These are phyloP conservation scores for Drosophila chauvacae DNA, from an alignment of 1,140 invertebrate species.

Conservation along the genomic window DNA sequence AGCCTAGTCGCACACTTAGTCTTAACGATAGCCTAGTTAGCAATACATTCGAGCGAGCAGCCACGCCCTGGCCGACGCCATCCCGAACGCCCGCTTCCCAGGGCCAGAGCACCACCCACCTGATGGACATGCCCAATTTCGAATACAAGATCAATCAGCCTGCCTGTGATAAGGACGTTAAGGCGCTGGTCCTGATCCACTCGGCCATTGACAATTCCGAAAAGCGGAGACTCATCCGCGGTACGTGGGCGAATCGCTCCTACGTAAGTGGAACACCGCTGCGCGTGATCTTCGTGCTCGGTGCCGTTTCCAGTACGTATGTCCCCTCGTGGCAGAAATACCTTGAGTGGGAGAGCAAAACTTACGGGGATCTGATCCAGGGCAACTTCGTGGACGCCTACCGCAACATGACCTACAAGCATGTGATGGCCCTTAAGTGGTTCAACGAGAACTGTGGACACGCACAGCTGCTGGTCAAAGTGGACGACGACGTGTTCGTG, in stretches of 20 bases:
- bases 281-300: conserved; percentile 89
- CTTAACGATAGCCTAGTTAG: conserved; percentile 68
- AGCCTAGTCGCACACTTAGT: conserved; percentile 67
- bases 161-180: conserved; percentile 84
- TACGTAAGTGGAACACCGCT: conserved; percentile 71
- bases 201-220: conserved; percentile 88
- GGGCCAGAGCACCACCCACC: conserved; percentile 84
- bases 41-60: conserved; percentile 41
- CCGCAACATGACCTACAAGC: conserved; percentile 94
- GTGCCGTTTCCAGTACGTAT: conserved; percentile 84
- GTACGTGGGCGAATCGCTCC: conserved; percentile 87
- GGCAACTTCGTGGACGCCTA: conserved; percentile 92
- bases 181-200: conserved; percentile 88
- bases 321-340: conserved; percentile 77
- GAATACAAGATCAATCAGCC: conserved; percentile 86
- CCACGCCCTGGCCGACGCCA: conserved; percentile 39
- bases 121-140: conserved; percentile 87
- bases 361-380: conserved; percentile 90
- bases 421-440: conserved; percentile 94
- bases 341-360: conserved; percentile 87
- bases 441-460: conserved; percentile 88
- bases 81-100: conserved; percentile 21
- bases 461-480: conserved; percentile 91
- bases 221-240: conserved; percentile 87
- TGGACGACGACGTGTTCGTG: conserved; percentile 92